Base-by-base conservation (phyloP, 2,797 vertebrate species). In the Periophthalmus magnuspinnatus region DNA sequence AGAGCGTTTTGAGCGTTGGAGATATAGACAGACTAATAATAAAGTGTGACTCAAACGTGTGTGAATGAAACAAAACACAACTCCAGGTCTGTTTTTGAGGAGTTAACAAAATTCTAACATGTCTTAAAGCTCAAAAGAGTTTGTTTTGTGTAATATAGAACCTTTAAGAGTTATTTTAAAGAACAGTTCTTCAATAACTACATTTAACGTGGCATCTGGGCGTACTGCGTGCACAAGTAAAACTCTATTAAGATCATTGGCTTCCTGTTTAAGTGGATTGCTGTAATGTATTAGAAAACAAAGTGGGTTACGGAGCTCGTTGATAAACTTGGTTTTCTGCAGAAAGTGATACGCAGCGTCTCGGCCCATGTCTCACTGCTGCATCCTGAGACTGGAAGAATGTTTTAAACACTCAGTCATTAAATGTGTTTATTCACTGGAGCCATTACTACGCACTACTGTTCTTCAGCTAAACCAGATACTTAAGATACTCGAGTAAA, bases 211-310 rank as follows among this genome's bases (percentile, higher is more conserved):
- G 62, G 55, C 14, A 50, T 65, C 63, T 85, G 75, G 74, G 85
- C 83, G 85, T 82, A 84, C 86, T 32, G 84, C 73, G 84, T 73
- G 60, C 76, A 84, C 83, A 84, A 50, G 78, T 81, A 82, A 89
- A 92, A 92, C 88, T 84, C 67, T 75, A 88, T 90, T 91, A 91
- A 80, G 85, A 74, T 90, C 92, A 93, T 88, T 90, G 92, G 89
- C 90, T 92, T 90, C 90, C 86, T 71, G 80, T 92, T 92, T 91
- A 92, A 92, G 83, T 91, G 88, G 86, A 91, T 89, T 90, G 85
- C 75, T 81, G 88, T 87, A 83, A 78, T 84, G 84, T 87, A 83
- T 81, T 84, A 84, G 86, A 87, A 89, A 90, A 86, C 82, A 93
- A 93, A 92, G 87, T 83, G 82, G 71, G 83, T 93, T 92, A 93